These are phyloP conservation scores for Drosophila formosana DNA, from an alignment of 2,888 invertebrate species.

Conservation along the genomic window DNA sequence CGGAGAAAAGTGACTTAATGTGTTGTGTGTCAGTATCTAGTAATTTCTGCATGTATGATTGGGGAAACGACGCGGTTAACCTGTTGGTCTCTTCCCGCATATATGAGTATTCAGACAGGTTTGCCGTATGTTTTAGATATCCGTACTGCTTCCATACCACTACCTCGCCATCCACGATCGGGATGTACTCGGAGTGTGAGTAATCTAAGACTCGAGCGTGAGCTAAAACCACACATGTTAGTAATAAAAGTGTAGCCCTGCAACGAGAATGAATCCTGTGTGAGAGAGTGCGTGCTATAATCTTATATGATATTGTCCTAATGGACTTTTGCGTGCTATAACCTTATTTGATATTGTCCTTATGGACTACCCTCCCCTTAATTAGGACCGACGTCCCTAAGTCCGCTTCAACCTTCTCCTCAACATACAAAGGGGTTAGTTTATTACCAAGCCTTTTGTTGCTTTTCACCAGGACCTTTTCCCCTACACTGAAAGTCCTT, in stretches of 20 bases:
- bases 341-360: background rate
- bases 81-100: background rate
- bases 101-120: background rate
- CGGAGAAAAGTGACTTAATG: background rate
- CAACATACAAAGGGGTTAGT: background rate
- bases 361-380: constrained; percentile 2
- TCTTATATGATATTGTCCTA: background rate
- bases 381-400: constrained; percentile 5
- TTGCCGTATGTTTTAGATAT: background rate
- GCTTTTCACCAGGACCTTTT: background rate
- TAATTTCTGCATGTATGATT: background rate
- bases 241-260: background rate
- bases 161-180: background rate
- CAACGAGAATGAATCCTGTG: background rate
- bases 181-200: background rate
- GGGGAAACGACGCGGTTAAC: background rate
- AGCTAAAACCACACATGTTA: background rate
- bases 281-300: background rate
- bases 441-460: constrained; percentile 15
- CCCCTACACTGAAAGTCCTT: background rate
- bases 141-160: background rate
- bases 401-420: constrained; percentile 1
- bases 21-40: background rate
- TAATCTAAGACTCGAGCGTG: background rate
- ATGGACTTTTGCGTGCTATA: no score